Evolutionary conservation across 2,888 invertebrate species (phyloP), one percentile per base, ranked within the genome.

Genomic region (Drosophila histrio): DNA sequence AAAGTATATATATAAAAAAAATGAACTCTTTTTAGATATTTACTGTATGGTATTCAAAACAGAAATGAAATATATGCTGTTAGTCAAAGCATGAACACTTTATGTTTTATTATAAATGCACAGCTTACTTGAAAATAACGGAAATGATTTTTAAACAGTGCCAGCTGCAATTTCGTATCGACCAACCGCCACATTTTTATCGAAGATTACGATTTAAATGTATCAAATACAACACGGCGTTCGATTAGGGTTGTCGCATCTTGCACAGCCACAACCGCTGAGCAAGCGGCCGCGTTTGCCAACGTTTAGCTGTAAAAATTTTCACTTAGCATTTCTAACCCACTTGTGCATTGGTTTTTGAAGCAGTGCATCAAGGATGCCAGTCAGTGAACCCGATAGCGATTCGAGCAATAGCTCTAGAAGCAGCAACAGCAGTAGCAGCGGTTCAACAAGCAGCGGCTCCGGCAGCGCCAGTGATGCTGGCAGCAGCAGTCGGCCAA

Each of bases 361-460:
- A n/a, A 15, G 34, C 21, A 13, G 26, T 43, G 32, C 22, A 34
- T 44, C 22, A 41, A 77, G 46, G 6, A 90, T 90, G 89, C 68
- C 76, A 19, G 79, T 79, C 59, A 87, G 84, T 59, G 89, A 83
- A 21, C 65, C 81, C 3, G 89, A 90, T 53, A 82, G 76, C 44
- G 78, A 75, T 34, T 73, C 77, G 32, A 79, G 83, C 50, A 79
- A 72, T 21, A 75, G 75, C 61, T 87, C 87, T 13, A 65, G 47
- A 36, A 64, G 61, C 13, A 77, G 73, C 38, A 63, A 72, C 57
- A 64, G 61, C 39, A 67, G 72, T 43, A 72, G 71, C 49, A 64
- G 61, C 39, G 52, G 50, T 22, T 68, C 73, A 36, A 46, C 67
- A 43, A 80, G 77, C 66, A 56, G 69, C 17, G 28, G 17, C 52